Evolutionary conservation across 1,140 invertebrate genomes (phyloP), one percentile per base, ranked within the genome.

Genomic region (Saccostrea echinata): DNA sequence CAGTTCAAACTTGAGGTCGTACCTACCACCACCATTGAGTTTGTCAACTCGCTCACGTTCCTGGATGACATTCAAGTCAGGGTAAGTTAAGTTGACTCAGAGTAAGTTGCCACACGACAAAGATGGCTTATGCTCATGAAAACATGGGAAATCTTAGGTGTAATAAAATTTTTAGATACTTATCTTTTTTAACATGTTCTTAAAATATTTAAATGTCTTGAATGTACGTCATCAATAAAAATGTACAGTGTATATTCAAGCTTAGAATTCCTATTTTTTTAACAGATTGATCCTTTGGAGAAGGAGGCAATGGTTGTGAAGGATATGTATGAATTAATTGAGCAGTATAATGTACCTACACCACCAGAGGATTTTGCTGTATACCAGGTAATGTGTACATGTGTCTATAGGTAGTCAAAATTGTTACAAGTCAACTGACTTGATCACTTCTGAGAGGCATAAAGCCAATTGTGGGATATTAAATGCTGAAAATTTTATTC

Each of bases 311-410:
- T 97, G 90, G 96, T 97, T 92, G 96, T 97, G 1, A 97, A 97
- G 92, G 97, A 97, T 89, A 93, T 97, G 84, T 96, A 97, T 92
- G 96, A 97, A 80, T 96, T 97, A 9, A 97, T 97, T 90, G 96
- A 97, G 86, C 96, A 97, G 90, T 97, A 96, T 93, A 90, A 94
- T n/a, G 96, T 97, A 86, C 94, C 95, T 0, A 96, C 96, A 57
- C 95, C 96, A n/a, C 94, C 96, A 8, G 96, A 96, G 71, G 96
- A 96, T 89, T 95, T 96, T 90, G 96, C 96, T 52, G 96, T 96
- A 84, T 97, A 96, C 92, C 95, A 96, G 95, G 96, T 43, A 21
- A 1, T 0, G 43, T 4, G 9, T 43, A n/a, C n/a, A n/a, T n/a
- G n/a, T n/a, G n/a, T 43, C 43, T 9, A 43, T 43, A 43, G 43